phyloP scores from a whole-genome alignment of 1,140 invertebrate genomes.

The Trypoxylus dichotomus region DNA sequence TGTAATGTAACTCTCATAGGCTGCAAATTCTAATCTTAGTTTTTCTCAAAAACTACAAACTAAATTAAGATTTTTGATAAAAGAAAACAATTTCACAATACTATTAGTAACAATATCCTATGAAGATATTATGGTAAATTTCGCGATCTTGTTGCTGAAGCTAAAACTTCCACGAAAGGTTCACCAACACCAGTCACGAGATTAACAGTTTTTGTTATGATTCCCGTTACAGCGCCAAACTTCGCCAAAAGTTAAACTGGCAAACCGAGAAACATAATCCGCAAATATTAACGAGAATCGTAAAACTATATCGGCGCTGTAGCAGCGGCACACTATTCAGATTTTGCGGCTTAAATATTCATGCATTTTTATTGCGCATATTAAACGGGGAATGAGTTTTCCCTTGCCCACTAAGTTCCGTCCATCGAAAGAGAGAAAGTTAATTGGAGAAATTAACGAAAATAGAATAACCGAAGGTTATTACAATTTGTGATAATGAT shows the following conservation, averaged over 20 bases:
- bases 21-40: not conserved
- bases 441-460: too few relatives aligned
- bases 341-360: not conserved
- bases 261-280: not conserved
- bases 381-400: not conserved
- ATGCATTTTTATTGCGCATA: not conserved
- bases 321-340: not conserved
- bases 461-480: too few relatives aligned
- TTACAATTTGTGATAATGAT: too few relatives aligned
- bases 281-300: not conserved
- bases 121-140: not conserved
- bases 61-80: not conserved
- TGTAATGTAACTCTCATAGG: too few relatives aligned
- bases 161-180: not conserved
- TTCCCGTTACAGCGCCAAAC: not conserved
- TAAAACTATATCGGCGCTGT: not conserved
- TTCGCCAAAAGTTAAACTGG: not conserved
- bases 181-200: not conserved
- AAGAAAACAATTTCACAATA: not conserved
- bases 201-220: not conserved
- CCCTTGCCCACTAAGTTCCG: not conserved
- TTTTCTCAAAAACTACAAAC: not conserved
- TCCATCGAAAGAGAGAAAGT: not conserved
- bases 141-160: not conserved
- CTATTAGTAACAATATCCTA: not conserved